These are phyloP conservation scores for Dendronephthya gigantea DNA, from an alignment of 64 coral and sea anemone genomes.

Conservation along the genomic window DNA sequence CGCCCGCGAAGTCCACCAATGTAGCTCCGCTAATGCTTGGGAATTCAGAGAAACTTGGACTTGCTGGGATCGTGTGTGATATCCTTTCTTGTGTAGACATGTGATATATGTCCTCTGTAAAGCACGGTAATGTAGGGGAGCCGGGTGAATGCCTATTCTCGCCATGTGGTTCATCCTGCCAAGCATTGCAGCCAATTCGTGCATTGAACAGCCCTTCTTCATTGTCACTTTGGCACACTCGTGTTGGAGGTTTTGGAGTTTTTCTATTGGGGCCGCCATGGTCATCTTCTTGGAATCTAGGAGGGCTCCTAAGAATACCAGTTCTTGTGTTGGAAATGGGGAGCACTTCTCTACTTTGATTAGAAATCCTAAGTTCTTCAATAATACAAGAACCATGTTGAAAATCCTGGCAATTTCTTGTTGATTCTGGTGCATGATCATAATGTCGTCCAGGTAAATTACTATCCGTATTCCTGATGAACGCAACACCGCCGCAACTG, in stretches of 20 bases:
- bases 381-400: not conserved
- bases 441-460: constrained; percentile 36
- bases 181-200: not conserved
- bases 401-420: not conserved
- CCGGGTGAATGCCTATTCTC: not conserved
- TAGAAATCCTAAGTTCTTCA: not conserved
- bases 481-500: not conserved
- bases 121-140: constrained; percentile 23
- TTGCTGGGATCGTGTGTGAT: not conserved
- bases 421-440: not conserved
- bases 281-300: not conserved
- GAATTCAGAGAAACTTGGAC: not conserved
- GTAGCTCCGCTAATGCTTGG: constrained; percentile 21
- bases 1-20: not conserved
- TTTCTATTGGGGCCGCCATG: not conserved
- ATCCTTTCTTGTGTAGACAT: not conserved
- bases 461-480: constrained; percentile 32
- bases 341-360: not conserved
- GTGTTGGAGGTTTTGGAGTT: constrained; percentile 5
- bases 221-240: not conserved
- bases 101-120: not conserved
- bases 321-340: not conserved
- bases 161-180: constrained; percentile 15
- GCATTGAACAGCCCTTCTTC: not conserved
- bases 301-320: not conserved